Evolutionary conservation across 30 jellyfish, hydroid and myxozoan species (phyloP).

Genomic region (Pseudorhiza aurosa): DNA sequence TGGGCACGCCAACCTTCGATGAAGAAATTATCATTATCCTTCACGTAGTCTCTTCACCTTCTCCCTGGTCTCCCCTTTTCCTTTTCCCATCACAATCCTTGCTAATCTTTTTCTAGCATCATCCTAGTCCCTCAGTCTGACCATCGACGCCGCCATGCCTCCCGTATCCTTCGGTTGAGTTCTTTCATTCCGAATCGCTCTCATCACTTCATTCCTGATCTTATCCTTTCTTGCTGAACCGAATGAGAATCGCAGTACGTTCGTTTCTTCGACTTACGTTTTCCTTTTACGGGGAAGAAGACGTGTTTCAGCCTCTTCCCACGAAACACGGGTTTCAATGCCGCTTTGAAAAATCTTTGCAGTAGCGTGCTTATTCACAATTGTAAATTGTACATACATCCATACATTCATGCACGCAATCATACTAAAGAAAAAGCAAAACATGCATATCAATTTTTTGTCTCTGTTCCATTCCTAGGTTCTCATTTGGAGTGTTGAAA

Average conservation of each 20-base stretch:
- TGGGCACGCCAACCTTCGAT: too few species aligned
- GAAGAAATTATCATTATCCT: too few species aligned
- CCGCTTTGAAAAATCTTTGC: too few species aligned
- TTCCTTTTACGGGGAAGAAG: too few species aligned
- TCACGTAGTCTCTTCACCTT: background rate
- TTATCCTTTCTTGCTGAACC: background rate
- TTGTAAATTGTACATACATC: too few species aligned
- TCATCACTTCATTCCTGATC: background rate
- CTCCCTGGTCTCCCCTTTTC: background rate
- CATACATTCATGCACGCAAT: too few species aligned
- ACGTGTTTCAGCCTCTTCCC: background rate
- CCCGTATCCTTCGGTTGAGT: background rate
- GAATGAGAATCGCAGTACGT: too few species aligned
- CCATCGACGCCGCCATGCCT: background rate
- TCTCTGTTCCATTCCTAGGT: slow-evolving; percentile 18
- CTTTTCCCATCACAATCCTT: background rate
- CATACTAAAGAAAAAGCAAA: too few species aligned
- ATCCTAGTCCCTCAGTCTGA: background rate
- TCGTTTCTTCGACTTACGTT: background rate
- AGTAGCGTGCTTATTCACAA: too few species aligned
- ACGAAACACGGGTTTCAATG: too few species aligned
- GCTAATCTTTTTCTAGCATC: background rate
- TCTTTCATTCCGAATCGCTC: background rate
- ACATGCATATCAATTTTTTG: background rate
- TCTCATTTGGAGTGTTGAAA: slow-evolving; percentile 49